Percentiles rank a stretch among this genome's conserved stretches.
Evolutionary conservation across 2,888 invertebrate species (phyloP).

Genomic region (Norana najaformis): DNA sequence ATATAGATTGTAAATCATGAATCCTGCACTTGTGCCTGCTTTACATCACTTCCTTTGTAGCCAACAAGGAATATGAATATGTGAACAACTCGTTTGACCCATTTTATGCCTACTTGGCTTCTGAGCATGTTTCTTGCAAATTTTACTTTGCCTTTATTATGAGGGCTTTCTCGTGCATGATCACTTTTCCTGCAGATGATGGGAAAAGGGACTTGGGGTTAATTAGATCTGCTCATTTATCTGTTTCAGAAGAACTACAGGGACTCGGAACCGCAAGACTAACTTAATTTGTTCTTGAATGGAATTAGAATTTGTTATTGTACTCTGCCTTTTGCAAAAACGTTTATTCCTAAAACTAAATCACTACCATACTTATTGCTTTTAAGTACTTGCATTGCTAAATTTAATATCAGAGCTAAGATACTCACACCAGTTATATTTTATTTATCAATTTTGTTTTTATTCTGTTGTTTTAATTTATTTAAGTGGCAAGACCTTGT

Average conservation of each 20-base stretch:
- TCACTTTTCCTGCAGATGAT: too few species aligned
- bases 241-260: not conserved
- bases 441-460: not conserved
- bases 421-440: too few species aligned
- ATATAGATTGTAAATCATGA: too few species aligned
- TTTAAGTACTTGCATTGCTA: not conserved
- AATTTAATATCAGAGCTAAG: not conserved
- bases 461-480: not conserved
- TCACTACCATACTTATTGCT: not conserved
- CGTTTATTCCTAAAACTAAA: too few species aligned
- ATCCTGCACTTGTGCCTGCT: too few species aligned
- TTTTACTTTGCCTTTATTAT: too few species aligned
- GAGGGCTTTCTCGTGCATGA: too few species aligned
- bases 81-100: too few species aligned
- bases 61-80: too few species aligned
- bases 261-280: not conserved
- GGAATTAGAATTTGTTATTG: not conserved
- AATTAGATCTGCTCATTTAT: not conserved
- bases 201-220: not conserved
- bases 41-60: too few species aligned
- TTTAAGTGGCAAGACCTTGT: not conserved
- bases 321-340: not conserved
- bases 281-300: not conserved
- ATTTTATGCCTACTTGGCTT: too few species aligned
- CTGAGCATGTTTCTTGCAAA: too few species aligned